These are phyloP conservation scores for Anoplophora glabripennis DNA, from an alignment of 1,140 invertebrate species.

Conservation along the genomic window DNA sequence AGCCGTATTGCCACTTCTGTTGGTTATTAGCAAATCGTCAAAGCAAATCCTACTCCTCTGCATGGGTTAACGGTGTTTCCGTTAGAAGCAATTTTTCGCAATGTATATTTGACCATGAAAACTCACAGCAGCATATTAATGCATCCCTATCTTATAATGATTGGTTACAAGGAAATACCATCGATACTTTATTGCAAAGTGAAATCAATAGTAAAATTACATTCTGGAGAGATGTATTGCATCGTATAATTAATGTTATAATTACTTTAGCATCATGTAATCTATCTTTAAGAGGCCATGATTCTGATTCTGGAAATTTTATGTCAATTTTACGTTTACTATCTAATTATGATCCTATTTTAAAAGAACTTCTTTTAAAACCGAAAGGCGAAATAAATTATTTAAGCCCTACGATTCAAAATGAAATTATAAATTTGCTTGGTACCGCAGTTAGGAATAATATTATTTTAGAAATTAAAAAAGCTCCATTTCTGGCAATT, in stretches of 20 bases:
- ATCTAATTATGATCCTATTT: constrained; percentile 18
- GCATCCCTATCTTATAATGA: too few species aligned
- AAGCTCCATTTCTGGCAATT: constrained; percentile 27
- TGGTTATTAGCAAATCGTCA: constrained; percentile 43
- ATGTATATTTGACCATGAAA: constrained; percentile 40
- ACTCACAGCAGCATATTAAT: constrained; percentile 37
- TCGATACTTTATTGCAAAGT: too few species aligned
- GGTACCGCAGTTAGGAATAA: too few species aligned
- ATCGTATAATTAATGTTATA: too few species aligned
- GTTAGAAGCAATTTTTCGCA: constrained; percentile 41
- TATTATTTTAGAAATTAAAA: constrained; percentile 22
- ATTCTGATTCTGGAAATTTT: constrained; percentile 20
- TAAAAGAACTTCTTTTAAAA: too few species aligned
- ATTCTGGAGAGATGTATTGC: too few species aligned
- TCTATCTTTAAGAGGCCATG: constrained; percentile 18
- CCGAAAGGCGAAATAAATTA: constrained; percentile 28
- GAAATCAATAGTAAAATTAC: too few species aligned
- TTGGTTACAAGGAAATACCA: too few species aligned
- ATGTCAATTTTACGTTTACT: constrained; percentile 10
- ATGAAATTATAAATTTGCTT: constrained; percentile 29
- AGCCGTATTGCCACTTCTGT: constrained; percentile 41
- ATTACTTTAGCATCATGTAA: too few species aligned
- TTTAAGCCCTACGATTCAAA: constrained; percentile 29
- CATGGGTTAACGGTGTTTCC: constrained; percentile 42
- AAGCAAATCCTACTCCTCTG: constrained; percentile 40